Evolutionary conservation across 2,113 vertebrate species (phyloP).

Genomic region (Campylomormyrus numenius): DNA sequence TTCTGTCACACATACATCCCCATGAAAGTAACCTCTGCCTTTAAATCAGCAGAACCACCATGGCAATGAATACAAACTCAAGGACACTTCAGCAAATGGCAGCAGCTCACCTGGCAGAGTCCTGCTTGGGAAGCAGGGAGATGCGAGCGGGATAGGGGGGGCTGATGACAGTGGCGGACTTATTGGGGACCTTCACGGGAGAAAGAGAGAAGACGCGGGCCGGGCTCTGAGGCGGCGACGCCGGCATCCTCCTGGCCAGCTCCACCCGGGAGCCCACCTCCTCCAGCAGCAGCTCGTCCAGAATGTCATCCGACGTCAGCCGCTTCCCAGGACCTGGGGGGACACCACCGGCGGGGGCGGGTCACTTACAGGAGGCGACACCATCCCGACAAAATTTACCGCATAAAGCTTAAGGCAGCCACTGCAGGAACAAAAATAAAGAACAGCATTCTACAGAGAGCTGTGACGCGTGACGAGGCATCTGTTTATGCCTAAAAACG

Average conservation of each 20-base stretch:
- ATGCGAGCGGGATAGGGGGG: background rate
- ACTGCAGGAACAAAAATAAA: background rate
- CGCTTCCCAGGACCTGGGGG: conserved; percentile 57
- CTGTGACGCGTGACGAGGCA: background rate
- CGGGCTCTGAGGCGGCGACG: conserved; percentile 52
- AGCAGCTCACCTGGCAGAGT: conserved; percentile 40
- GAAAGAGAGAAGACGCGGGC: conserved; percentile 22
- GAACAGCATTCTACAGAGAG: background rate
- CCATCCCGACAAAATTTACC: background rate
- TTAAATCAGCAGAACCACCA: background rate
- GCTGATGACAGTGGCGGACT: background rate
- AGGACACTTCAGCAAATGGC: background rate
- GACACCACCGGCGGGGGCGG: background rate
- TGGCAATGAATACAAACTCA: background rate
- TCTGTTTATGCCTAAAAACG: background rate
- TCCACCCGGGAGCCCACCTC: conserved; percentile 44
- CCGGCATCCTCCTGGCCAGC: conserved; percentile 39
- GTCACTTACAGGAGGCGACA: background rate
- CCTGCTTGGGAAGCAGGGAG: background rate
- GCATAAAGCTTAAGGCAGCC: background rate
- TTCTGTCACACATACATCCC: background rate
- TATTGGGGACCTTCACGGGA: background rate
- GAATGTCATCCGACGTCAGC: conserved; percentile 39
- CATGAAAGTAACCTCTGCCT: background rate
- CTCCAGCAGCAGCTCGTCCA: conserved; percentile 55